Evolutionary conservation across 2,888 invertebrate genomes (phyloP), one percentile per base, ranked within the genome.

Genomic region (Dryomyza anilis): DNA sequence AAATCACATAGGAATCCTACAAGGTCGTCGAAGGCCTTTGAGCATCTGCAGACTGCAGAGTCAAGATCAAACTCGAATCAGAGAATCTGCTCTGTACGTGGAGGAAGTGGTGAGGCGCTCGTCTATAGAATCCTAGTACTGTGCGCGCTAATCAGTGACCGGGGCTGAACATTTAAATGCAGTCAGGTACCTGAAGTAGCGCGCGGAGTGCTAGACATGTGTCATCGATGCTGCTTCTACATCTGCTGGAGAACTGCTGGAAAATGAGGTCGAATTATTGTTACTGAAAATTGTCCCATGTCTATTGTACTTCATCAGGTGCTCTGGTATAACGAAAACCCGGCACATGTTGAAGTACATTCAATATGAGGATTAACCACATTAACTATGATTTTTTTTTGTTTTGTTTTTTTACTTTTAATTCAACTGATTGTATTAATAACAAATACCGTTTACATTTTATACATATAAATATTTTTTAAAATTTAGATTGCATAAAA

Each of bases 171-270:
- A 70, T 69, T 82, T 84, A 81, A 78, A 84, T 83, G 82, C 85
- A 94, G 95, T 95, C 95, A 95, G 95, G 95, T 95, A 95, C 95
- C 95, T 94, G 94, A 95, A 95, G 95, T 95, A 95, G 95, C 95
- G 95, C 95, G 94, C 94, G 94, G 86, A 86, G 91, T 88, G 87
- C 73, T 74, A 73, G 77, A 69, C 73, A 70, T 64, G 52, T 64
- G 23, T 27, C 57, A 58, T 39, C 57, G 25, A 6, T 57, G 84
- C 72, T 68, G 68, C 71, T 64, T 50, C 56, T 56, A 57, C 16
- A 3, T 14, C 30, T 12, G 21, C n/a, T 6, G 46, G 16, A 25
- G 45, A 1, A 16, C 39, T 12, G 52, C 36, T 21, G n/a, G 23
- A 36, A 19, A n/a, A 14, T 8, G 33, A 36, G 3, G 43, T 14